Evolutionary conservation across 2,797 vertebrate species (phyloP).

Genomic region (Tokudaia tokunoshimensis): DNA sequence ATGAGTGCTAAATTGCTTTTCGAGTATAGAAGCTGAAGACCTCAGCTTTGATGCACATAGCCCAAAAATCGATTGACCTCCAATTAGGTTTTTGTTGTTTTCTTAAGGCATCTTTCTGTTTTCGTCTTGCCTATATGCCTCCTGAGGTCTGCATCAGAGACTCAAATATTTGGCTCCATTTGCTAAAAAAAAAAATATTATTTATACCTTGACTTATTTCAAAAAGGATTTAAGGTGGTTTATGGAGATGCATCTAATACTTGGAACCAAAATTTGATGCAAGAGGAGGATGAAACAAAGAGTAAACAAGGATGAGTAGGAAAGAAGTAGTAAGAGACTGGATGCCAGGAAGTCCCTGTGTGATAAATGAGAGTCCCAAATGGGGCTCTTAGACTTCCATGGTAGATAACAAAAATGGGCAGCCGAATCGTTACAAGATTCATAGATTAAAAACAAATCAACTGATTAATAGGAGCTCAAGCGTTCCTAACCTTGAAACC

Average conservation of each 20-base stretch:
- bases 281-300: conserved; percentile 23
- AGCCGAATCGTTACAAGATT: conserved; percentile 26
- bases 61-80: conserved; percentile 75
- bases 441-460: conserved; percentile 60
- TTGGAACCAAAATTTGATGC: conserved; percentile 61
- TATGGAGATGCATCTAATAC: conserved; percentile 34
- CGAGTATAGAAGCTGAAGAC: conserved; percentile 72
- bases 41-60: conserved; percentile 74
- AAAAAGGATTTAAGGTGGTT: conserved; percentile 62
- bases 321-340: conserved; percentile 40
- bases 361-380: conserved; percentile 43
- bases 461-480: conserved; percentile 40
- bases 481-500: conserved; percentile 26
- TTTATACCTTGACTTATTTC: conserved; percentile 56
- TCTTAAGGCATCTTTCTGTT: conserved; percentile 48
- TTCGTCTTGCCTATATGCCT: conserved; percentile 7
- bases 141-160: conserved; percentile 13
- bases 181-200: background rate
- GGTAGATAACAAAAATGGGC: conserved; percentile 33
- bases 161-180: conserved; percentile 44
- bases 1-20: conserved; percentile 72
- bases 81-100: conserved; percentile 76
- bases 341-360: background rate
- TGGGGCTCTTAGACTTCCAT: conserved; percentile 49
- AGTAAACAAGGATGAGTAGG: conserved; percentile 38